Percentiles rank a stretch among this genome's conserved stretches.
phyloP scores from a whole-genome alignment of 2,888 invertebrate species.

The Caenorhabditis imperialis region DNA sequence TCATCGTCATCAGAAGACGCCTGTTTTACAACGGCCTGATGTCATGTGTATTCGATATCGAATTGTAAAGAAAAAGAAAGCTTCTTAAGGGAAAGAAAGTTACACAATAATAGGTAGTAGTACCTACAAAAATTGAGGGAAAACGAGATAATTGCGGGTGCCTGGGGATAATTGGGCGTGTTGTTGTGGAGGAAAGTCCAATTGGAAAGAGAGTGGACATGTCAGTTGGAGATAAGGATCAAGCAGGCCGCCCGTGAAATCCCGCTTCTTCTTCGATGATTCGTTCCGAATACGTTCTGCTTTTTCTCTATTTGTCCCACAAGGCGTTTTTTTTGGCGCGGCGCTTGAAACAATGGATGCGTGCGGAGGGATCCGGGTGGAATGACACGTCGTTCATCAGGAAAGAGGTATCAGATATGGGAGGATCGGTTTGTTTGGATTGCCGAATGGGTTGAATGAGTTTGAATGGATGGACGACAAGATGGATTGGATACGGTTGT shows the following conservation, averaged over 20 bases:
- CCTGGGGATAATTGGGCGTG: slow-evolving; percentile 33
- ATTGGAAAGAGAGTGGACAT: slow-evolving; percentile 4
- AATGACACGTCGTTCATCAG: too few species aligned
- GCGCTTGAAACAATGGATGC: too few species aligned
- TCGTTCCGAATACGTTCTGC: slow-evolving; percentile 42
- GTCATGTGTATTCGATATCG: not conserved
- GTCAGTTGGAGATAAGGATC: slow-evolving; percentile 40
- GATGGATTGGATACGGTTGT: too few species aligned
- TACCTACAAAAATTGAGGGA: slow-evolving; percentile 10
- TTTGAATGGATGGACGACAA: too few species aligned
- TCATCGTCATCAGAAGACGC: too few species aligned
- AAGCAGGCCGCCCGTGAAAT: slow-evolving; percentile 35
- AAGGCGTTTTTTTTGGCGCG: too few species aligned
- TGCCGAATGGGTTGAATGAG: too few species aligned
- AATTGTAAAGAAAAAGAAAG: slow-evolving; percentile 21
- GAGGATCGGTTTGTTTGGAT: too few species aligned
- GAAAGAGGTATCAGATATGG: too few species aligned
- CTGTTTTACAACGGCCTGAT: too few species aligned
- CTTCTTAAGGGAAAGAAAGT: slow-evolving; percentile 10
- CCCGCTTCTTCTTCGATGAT: slow-evolving; percentile 18
- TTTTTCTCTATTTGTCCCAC: slow-evolving; percentile 1
- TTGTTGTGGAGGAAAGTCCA: not conserved
- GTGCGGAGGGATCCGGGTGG: too few species aligned
- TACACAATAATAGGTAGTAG: not conserved
- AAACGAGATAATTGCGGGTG: slow-evolving; percentile 43